A percentile compares a stretch with the other conserved stretches of the same genome.
phyloP scores from a whole-genome alignment of 2,797 vertebrate genomes.

The Anableps anableps region DNA sequence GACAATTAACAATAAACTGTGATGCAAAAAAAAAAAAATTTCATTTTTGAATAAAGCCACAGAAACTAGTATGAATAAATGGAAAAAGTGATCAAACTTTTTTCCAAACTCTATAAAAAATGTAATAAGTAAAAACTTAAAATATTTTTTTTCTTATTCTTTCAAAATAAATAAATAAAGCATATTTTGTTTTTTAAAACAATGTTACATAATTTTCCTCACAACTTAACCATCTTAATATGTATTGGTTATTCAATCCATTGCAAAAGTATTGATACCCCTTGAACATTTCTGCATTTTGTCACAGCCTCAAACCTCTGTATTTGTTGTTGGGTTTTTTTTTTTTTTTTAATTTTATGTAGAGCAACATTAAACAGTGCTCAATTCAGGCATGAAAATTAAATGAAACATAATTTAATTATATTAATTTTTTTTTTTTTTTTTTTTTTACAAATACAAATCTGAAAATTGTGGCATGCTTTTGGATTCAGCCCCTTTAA shows the following conservation, averaged over 20 bases:
- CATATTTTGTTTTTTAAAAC: background rate
- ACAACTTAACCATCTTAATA: background rate
- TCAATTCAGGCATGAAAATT: background rate
- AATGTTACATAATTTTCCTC: background rate
- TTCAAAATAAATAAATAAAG: background rate
- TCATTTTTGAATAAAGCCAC: background rate
- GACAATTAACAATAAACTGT: conserved; percentile 3
- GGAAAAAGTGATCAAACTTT: background rate
- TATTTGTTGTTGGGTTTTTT: too few species aligned
- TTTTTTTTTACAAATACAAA: background rate
- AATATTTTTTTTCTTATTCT: background rate
- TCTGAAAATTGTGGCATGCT: background rate
- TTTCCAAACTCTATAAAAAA: background rate
- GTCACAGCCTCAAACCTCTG: background rate
- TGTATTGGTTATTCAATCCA: background rate
- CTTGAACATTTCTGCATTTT: background rate
- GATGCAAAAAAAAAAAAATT: background rate
- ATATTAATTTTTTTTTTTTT: background rate
- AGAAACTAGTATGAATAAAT: background rate
- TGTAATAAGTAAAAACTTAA: background rate
- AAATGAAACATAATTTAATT: background rate
- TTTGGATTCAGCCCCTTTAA: background rate
- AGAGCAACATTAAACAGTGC: background rate
- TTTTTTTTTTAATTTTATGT: background rate
- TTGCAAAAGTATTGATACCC: background rate